Percentiles rank a stretch among this genome's conserved stretches.
Evolutionary conservation across 2,797 vertebrate genomes (phyloP).

Genomic region (Dromococcyx pavoninus): DNA sequence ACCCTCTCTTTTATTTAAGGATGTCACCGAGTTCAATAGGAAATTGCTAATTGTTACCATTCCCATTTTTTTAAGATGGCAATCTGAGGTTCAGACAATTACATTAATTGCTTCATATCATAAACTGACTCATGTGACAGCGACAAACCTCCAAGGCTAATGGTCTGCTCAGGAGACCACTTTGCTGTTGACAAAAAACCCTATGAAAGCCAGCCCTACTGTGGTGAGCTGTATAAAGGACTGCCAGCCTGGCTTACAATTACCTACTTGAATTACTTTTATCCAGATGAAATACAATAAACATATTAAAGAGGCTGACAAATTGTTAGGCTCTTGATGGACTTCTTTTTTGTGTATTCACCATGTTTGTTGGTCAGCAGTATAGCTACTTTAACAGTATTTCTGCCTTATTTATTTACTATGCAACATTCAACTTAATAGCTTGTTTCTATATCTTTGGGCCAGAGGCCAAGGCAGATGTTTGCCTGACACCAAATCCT

Average conservation of each 20-base stretch:
- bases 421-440: constrained; percentile 65
- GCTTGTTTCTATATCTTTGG: constrained; percentile 67
- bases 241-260: constrained; percentile 22
- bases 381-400: constrained; percentile 32
- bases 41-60: background rate
- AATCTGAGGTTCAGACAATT: background rate
- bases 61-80: background rate
- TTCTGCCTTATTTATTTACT: constrained; percentile 70
- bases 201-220: background rate
- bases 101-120: background rate
- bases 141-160: background rate
- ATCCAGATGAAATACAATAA: constrained; percentile 55
- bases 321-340: constrained; percentile 22
- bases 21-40: background rate
- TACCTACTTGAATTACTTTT: constrained; percentile 55
- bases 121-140: background rate
- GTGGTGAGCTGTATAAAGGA: constrained; percentile 17
- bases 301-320: constrained; percentile 59
- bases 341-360: constrained; percentile 58
- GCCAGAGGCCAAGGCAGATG: constrained; percentile 73
- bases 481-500: constrained; percentile 68
- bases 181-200: constrained; percentile 9
- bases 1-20: background rate
- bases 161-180: constrained; percentile 19
- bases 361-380: constrained; percentile 17